Base-by-base conservation (phyloP, 92 coral and sea anemone species). In the Nematostella vectensis region DNA sequence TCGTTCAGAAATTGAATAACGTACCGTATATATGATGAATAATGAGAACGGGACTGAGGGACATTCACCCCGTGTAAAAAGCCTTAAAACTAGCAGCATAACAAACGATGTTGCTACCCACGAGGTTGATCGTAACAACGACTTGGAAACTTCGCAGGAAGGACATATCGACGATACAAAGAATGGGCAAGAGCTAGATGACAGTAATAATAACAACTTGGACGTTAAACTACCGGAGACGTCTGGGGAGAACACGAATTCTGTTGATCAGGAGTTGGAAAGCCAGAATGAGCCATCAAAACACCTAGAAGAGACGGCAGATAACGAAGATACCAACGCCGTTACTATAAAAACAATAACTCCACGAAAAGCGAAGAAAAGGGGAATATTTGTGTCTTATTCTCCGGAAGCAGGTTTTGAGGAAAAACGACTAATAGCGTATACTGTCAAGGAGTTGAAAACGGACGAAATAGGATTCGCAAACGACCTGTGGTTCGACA, bases 401-500 rank as follows among this genome's bases (percentile, higher is more conserved):
- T 81, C 94, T 22, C 85, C 86, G 13, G 78, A 57, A 21, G 97
- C 91, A 59, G 62, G 77, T 39, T 89, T 80, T 50, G 51, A 61
- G 18, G 88, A 86, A 68, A 89, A 78, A 45, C 85, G 83, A 64
- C 65, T 89, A 21, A 69, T 89, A 13, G 69, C 80, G 27, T 86
- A 89, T 59, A 85, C 78, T 16, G 64, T 85, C 27, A 78, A 69
- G 39, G 97, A 89, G 62, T 83, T 89, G 13, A 85, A 81, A 70
- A 74, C 72, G 27, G 40, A 33, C 40, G 61, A 67, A 23, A 67
- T 89, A 20, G 97, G 97, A 17, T 89, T 86, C 61, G 61, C 89
- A 55, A 94, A 89, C 36, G 97, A 89, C 26, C 71, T 89, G 24
- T 89, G 97, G 97, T 89, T 89, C 59, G 97, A 89, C 44, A 89